Conservation (phyloP, 2,113 vertebrate genomes). For the Asarcornis scutulata region DNA sequence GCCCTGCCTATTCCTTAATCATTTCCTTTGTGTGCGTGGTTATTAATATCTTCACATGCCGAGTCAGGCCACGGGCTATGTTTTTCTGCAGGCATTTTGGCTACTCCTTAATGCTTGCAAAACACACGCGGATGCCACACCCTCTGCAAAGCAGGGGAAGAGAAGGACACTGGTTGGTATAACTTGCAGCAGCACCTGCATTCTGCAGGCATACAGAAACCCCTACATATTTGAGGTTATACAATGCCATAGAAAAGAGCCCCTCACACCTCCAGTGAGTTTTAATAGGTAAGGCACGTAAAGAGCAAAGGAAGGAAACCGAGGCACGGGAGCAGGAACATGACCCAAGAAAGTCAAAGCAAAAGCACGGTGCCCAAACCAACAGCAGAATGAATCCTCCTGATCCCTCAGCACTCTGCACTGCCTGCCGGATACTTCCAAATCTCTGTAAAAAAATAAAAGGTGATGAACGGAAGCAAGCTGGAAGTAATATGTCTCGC, state of each 20-base stretch:
- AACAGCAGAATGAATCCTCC: not conserved
- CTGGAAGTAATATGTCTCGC: not conserved
- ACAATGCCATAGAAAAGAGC: not conserved
- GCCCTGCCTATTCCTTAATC: conserved; percentile 13
- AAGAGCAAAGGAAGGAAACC: not conserved
- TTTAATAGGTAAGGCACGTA: not conserved
- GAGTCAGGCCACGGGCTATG: conserved; percentile 26
- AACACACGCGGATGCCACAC: not conserved
- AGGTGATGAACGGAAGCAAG: not conserved
- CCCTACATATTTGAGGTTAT: not conserved
- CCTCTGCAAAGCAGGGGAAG: not conserved
- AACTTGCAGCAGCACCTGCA: not conserved
- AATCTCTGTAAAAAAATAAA: not conserved
- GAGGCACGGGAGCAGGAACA: not conserved
- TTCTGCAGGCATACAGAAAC: not conserved
- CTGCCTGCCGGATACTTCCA: not conserved
- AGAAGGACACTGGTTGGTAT: not conserved
- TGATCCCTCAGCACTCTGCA: not conserved
- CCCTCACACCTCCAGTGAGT: not conserved
- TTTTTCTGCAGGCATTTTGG: not conserved
- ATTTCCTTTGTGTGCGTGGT: conserved; percentile 10
- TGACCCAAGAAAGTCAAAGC: not conserved
- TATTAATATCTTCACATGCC: conserved; percentile 31
- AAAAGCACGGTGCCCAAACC: not conserved
- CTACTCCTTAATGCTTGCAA: not conserved